Evolutionary conservation across 1,140 invertebrate species (phyloP), one percentile per base, ranked within the genome.

Genomic region (Trypoxylus dichotomus): DNA sequence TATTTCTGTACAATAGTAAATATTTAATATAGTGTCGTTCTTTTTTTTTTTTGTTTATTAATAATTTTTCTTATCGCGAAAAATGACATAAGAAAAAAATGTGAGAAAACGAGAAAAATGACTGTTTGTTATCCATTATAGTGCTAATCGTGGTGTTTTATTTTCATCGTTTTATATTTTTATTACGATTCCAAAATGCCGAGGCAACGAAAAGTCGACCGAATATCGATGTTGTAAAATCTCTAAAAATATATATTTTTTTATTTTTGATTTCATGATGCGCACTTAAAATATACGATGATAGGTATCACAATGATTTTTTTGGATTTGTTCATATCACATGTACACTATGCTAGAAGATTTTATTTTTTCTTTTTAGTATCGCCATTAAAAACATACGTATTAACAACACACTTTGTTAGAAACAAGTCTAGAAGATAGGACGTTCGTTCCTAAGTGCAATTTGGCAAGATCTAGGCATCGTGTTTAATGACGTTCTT

Each of bases 251-350:
- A 63, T 63, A 63, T 63, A 27, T 63, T 24, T 63, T 2, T 63
- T 6, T 63, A 11, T 63, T 27, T 63, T 27, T 63, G 60, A 63
- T 63, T 25, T 63, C 60, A 63, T 63, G 60, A 63, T 63, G 19
- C 60, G 19, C 19, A 63, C 60, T 63, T 63, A 63, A 63, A 63
- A 63, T 63, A 63, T 63, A 63, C 19, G 19, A 63, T 27, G 60
- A 24, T 63, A 47, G 60, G 60, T 63, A 63, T 63, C 60, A 63
- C 60, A 63, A 63, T 63, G 43, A 47, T 15, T 47, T 47, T 63
- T 63, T 63, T 63, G 60, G 60, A 63, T 63, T 63, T 24, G 43
- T 63, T 63, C 19, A 63, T 63, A 63, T 63, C 60, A 63, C 60
- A 63, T 63, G 19, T 63, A 24, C 21, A 63, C 60, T 63, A 63